phyloP scores from a whole-genome alignment of 2,888 invertebrate species.

The Microplitis deprimator region DNA sequence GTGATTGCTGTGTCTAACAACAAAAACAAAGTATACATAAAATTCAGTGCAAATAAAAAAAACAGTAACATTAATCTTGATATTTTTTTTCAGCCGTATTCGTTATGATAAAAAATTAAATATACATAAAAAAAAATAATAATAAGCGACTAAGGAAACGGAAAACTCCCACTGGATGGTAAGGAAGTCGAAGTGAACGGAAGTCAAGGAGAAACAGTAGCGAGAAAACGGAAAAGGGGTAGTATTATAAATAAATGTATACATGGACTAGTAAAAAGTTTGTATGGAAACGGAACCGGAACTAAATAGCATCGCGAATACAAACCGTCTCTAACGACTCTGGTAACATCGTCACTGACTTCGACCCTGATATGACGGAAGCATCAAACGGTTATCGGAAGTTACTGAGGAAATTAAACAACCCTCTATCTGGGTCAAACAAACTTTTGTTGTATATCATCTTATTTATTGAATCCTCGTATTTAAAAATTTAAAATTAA shows the following conservation, averaged over 20 bases:
- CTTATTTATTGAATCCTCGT: slow-evolving; percentile 25
- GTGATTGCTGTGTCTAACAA: slow-evolving; percentile 2
- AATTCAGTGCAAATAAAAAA: neutral
- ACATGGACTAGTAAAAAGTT: neutral
- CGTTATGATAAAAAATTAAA: neutral
- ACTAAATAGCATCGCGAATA: slow-evolving; percentile 9
- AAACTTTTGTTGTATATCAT: neutral
- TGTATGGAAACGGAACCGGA: slow-evolving; percentile 23
- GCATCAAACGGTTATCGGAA: slow-evolving; percentile 69
- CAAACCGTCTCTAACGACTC: slow-evolving; percentile 55
- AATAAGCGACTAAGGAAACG: neutral
- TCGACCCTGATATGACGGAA: slow-evolving; percentile 66
- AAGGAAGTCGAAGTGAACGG: slow-evolving; percentile 59
- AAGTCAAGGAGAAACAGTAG: slow-evolving; percentile 61
- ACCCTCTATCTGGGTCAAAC: slow-evolving; percentile 54
- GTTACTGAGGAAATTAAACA: slow-evolving; percentile 71
- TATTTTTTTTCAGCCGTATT: neutral
- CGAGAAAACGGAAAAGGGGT: slow-evolving; percentile 59
- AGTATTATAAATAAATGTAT: slow-evolving; percentile 14
- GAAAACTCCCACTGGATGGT: slow-evolving; percentile 38
- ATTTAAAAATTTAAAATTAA: too few species aligned
- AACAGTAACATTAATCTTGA: neutral
- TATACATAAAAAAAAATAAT: neutral
- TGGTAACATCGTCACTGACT: slow-evolving; percentile 25
- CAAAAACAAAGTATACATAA: neutral